Evolutionary conservation across 2,113 vertebrate species (phyloP).

Genomic region (Prunella himalayana): DNA sequence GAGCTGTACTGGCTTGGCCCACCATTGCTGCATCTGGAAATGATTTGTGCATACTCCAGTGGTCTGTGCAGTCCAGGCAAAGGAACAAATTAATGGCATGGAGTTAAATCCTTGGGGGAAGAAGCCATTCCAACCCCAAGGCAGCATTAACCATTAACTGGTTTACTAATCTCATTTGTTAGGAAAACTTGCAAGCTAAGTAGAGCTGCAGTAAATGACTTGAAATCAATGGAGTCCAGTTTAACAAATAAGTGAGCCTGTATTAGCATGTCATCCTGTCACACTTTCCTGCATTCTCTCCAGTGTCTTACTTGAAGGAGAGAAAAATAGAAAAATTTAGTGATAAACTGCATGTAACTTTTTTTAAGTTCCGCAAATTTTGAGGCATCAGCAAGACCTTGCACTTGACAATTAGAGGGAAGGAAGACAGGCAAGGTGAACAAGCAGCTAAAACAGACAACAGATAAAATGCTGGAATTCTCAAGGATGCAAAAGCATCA

Average conservation of each 20-base stretch:
- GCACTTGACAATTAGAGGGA: not conserved
- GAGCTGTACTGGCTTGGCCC: not conserved
- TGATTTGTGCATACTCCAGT: conserved; percentile 2
- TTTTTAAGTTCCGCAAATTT: not conserved
- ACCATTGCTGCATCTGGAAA: conserved; percentile 49
- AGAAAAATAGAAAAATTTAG: not conserved
- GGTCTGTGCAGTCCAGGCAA: conserved; percentile 13
- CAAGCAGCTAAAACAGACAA: not conserved
- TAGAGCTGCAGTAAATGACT: not conserved
- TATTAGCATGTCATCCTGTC: not conserved
- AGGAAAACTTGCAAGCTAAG: conserved; percentile 11
- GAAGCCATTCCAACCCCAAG: not conserved
- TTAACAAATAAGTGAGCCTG: not conserved
- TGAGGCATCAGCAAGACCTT: not conserved
- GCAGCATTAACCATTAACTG: conserved; percentile 24
- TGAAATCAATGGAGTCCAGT: not conserved
- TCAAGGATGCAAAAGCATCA: not conserved
- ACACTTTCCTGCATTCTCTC: not conserved
- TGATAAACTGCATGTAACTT: not conserved
- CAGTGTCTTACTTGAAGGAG: not conserved
- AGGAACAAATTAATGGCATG: conserved; percentile 10
- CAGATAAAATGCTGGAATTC: not conserved
- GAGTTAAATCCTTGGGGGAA: not conserved
- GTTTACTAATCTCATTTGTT: conserved; percentile 2
- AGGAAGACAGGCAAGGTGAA: not conserved